Base-by-base conservation (phyloP, 2,113 vertebrate species). In the Odontesthes bonariensis region DNA sequence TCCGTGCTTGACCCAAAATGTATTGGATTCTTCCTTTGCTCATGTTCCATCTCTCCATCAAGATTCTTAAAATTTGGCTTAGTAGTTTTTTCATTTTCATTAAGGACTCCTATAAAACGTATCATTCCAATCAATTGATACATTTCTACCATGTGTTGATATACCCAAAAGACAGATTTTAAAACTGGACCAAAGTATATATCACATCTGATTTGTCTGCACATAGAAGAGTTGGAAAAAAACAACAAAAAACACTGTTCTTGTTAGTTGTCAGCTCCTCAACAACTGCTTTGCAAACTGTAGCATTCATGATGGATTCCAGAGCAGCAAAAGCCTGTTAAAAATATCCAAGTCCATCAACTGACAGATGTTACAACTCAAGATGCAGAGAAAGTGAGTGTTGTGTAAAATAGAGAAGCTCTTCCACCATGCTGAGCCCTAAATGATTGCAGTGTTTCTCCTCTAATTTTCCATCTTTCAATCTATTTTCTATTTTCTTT, bases 361-460 rank as follows among this genome's bases (percentile, higher is more conserved):
- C 0, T 14, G 80, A 68, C 68, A 67, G 62, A 70, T 67, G 60
- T 74, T 63, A 13, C 6, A 52, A 19, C 3, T n/a, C 4, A 1
- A 66, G 55, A 77, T 16, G 64, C 74, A 56, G 58, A 61, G 56
- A 68, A 71, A 67, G 16, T 0, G 1, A 58, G 33, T 1, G 2
- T n/a, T 27, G 71, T 59, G 53, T 65, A 54, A 71, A 81, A 73
- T 11, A 22, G n/a, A 63, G 46, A 40, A 7, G 13, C 78, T 31
- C 47, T 58, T 63, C 58, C 3, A 6, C 67, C 76, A 67, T 9
- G 6, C 72, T 56, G 77, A 81, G 85, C 76, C 17, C 8, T 13
- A 71, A 77, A 74, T 46, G 44, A 62, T 51, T 47, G 60, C 33
- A 10, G 7, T 59, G 44, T 42, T 27, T 31, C 38, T 60, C 38